These are phyloP conservation scores for Homarus gammarus DNA, from an alignment of 2,888 invertebrate genomes.

Conservation along the genomic window DNA sequence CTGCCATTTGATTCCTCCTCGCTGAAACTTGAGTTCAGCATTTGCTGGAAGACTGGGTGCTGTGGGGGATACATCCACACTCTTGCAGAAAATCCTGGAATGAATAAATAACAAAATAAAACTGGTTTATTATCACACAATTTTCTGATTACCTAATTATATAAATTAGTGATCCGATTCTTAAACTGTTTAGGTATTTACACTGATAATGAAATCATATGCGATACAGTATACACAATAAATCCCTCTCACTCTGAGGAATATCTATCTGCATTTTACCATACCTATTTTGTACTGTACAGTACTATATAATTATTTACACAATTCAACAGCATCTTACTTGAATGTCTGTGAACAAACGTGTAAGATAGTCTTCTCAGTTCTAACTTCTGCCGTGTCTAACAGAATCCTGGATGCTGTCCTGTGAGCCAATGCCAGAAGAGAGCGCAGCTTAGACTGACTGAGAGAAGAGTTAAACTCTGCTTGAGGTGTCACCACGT, in stretches of 20 bases:
- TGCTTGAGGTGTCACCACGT: conserved; percentile 81
- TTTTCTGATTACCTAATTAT: no score
- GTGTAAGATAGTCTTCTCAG: conserved; percentile 85
- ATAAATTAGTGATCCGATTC: no score
- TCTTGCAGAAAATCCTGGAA: conserved; percentile 42
- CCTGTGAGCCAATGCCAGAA: conserved; percentile 50
- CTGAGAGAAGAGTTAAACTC: conserved; percentile 52
- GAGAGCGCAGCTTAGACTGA: conserved; percentile 55
- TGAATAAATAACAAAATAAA: no score
- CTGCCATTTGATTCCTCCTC: conserved; percentile 87
- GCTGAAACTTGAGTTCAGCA: conserved; percentile 88
- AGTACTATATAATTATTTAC: no score
- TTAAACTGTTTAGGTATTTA: no score
- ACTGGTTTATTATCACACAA: no score
- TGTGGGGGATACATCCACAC: conserved; percentile 35
- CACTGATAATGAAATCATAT: neutral
- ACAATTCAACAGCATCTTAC: conserved; percentile 78
- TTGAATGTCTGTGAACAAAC: conserved; percentile 81
- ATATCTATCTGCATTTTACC: neutral
- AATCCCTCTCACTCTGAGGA: neutral
- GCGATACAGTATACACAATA: neutral
- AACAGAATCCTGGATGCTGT: conserved; percentile 81
- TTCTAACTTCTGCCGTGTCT: conserved; percentile 81
- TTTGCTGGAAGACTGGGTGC: conserved; percentile 39
- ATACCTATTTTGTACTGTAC: no score